Evolutionary conservation across 2,888 invertebrate genomes (phyloP).

Genomic region (Diaprepes abbreviatus): DNA sequence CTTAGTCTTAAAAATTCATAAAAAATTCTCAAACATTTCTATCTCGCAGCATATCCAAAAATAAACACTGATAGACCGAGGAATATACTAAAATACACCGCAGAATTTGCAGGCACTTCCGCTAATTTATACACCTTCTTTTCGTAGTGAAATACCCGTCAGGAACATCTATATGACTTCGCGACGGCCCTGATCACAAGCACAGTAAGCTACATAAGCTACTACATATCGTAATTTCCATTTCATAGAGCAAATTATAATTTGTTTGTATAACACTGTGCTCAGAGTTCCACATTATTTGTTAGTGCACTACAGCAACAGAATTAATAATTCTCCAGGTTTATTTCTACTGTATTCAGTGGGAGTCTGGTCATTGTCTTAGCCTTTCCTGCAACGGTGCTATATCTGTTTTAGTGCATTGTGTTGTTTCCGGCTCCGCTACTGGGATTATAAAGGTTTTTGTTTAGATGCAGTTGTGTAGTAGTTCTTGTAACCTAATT

Average conservation of each 20-base stretch:
- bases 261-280: not conserved
- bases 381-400: not conserved
- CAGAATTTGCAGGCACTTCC: no score
- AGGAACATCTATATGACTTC: no score
- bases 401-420: constrained; percentile 8
- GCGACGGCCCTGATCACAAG: no score
- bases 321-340: not conserved
- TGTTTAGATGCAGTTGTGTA: not conserved
- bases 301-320: not conserved
- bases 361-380: constrained; percentile 13
- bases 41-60: no score
- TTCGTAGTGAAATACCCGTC: no score
- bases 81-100: no score
- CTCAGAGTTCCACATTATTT: not conserved
- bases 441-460: not conserved
- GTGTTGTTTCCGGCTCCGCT: not conserved
- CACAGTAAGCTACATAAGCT: no score
- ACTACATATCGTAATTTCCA: not conserved
- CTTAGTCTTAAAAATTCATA: no score
- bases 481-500: not conserved
- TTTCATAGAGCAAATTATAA: not conserved
- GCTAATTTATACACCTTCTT: no score
- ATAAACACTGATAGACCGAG: no score
- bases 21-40: no score
- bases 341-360: constrained; percentile 1